These are phyloP conservation scores for Caenorhabditis wallacei DNA, from an alignment of 2,888 invertebrate genomes.

Conservation along the genomic window DNA sequence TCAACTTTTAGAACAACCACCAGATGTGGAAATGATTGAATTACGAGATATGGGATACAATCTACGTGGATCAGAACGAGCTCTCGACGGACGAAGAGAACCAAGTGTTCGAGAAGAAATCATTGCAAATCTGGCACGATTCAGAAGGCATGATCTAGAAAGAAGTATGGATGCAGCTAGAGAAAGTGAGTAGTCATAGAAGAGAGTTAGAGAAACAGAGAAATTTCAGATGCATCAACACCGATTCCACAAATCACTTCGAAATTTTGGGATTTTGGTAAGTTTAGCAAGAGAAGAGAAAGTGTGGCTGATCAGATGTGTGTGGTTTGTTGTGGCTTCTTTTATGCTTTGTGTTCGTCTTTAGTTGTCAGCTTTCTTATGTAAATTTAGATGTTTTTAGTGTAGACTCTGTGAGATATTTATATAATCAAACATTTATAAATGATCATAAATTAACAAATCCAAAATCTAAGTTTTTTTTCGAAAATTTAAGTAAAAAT, in stretches of 20 bases:
- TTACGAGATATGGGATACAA: conserved; percentile 63
- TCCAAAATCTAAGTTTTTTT: no score
- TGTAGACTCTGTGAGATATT: no score
- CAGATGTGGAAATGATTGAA: conserved; percentile 69
- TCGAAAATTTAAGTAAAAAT: no score
- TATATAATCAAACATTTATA: no score
- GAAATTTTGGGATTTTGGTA: conserved; percentile 57
- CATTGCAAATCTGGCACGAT: conserved; percentile 11
- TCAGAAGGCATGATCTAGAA: conserved; percentile 6
- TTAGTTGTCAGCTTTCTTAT: conserved; percentile 1
- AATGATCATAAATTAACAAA: no score
- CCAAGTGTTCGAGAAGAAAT: conserved; percentile 15
- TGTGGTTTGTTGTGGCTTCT: neutral
- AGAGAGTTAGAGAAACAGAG: neutral
- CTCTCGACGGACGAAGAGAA: conserved; percentile 28
- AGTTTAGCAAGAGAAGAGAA: neutral
- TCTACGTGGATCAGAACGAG: conserved; percentile 53
- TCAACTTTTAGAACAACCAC: conserved; percentile 26
- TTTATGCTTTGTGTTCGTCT: conserved; percentile 2
- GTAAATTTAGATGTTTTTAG: neutral
- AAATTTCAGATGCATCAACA: conserved; percentile 27
- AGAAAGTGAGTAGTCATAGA: conserved; percentile 19
- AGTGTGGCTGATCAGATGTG: neutral
- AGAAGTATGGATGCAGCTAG: conserved; percentile 5
- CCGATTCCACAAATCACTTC: conserved; percentile 47